Evolutionary conservation across 2,888 invertebrate genomes (phyloP).

Genomic region (Morpho helenor): DNA sequence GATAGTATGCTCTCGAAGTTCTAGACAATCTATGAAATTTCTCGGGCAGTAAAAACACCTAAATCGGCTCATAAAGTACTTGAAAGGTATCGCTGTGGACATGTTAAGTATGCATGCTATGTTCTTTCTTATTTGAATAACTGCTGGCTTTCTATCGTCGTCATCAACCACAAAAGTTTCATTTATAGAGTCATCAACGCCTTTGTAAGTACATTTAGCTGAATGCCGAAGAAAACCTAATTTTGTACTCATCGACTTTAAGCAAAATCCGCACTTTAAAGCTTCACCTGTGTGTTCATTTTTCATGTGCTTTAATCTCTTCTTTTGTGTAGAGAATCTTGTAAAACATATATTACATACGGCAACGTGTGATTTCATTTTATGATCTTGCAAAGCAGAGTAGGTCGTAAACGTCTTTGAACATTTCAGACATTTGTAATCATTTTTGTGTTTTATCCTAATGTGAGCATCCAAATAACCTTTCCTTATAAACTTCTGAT

Average conservation of each 20-base stretch:
- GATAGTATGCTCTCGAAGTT: conserved; percentile 51
- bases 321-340: conserved; percentile 44
- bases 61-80: conserved; percentile 54
- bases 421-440: conserved; percentile 49
- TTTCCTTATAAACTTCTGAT: conserved; percentile 49
- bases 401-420: conserved; percentile 38
- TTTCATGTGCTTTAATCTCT: conserved; percentile 55
- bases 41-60: conserved; percentile 62
- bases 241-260: conserved; percentile 46
- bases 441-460: conserved; percentile 44
- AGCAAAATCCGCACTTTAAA: conserved; percentile 52
- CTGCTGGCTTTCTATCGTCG: conserved; percentile 36
- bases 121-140: conserved; percentile 46
- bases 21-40: conserved; percentile 49
- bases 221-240: conserved; percentile 53
- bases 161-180: conserved; percentile 26
- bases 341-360: conserved; percentile 56
- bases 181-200: conserved; percentile 21
- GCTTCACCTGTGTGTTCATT: conserved; percentile 40
- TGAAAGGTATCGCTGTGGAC: conserved; percentile 62
- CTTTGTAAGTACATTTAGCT: conserved; percentile 38
- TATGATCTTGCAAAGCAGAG: conserved; percentile 44
- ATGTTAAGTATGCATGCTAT: conserved; percentile 56
- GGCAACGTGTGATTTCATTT: conserved; percentile 45
- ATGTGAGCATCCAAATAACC: conserved; percentile 49